A percentile compares a stretch with the other conserved stretches of the same genome.
Evolutionary conservation across 2,888 invertebrate genomes (phyloP).

Genomic region (Rhamphomyia laevipes): DNA sequence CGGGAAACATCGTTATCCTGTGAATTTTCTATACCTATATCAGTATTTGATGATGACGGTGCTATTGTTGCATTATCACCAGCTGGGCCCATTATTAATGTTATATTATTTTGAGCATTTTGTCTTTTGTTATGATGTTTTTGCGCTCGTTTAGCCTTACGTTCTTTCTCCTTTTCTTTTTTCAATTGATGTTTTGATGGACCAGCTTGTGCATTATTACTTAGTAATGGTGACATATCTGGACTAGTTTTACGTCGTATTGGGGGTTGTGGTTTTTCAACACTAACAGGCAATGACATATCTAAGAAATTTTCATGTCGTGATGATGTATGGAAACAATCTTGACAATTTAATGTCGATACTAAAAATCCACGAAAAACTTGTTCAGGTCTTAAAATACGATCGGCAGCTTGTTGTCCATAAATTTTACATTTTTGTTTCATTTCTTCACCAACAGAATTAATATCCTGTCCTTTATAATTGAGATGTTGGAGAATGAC

Average conservation of each 20-base stretch:
- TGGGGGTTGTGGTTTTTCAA: conserved; percentile 62
- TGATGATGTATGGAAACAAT: conserved; percentile 77
- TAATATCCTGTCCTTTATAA: conserved; percentile 60
- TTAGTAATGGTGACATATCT: conserved; percentile 17
- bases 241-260: conserved; percentile 41
- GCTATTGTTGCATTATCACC: conserved; percentile 6
- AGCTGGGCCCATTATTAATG: conserved; percentile 13
- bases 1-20: conserved; percentile 11
- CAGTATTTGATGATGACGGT: background rate
- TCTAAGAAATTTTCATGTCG: conserved; percentile 89
- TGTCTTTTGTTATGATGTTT: conserved; percentile 27
- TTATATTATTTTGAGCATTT: conserved; percentile 14
- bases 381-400: conserved; percentile 71
- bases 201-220: conserved; percentile 13
- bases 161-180: conserved; percentile 44
- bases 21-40: conserved; percentile 4
- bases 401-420: conserved; percentile 66
- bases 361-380: conserved; percentile 90
- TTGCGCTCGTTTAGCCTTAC: conserved; percentile 35
- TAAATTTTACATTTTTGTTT: conserved; percentile 72
- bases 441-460: conserved; percentile 63
- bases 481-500: conserved; percentile 70
- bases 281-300: conserved; percentile 79
- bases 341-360: conserved; percentile 79
- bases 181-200: conserved; percentile 47